phyloP scores from a whole-genome alignment of 1,140 invertebrate species.

The Papilio helenus region DNA sequence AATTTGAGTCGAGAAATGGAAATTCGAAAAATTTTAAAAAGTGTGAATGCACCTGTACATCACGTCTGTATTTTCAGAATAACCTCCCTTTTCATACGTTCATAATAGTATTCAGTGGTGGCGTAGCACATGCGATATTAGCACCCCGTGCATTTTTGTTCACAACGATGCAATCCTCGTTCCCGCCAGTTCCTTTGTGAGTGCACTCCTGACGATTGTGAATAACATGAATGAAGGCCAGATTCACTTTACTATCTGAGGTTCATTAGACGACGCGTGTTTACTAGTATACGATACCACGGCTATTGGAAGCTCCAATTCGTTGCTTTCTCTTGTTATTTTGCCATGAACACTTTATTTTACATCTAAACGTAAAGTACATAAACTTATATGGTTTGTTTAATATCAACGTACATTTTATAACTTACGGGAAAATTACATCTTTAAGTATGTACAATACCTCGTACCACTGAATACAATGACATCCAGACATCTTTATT shows the following conservation, averaged over 20 bases:
- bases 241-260: constrained; percentile 60
- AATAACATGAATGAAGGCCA: constrained; percentile 69
- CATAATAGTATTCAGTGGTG: constrained; percentile 66
- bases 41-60: constrained; percentile 30
- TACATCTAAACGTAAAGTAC: neutral
- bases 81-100: constrained; percentile 46
- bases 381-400: neutral
- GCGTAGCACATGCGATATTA: constrained; percentile 67
- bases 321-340: neutral
- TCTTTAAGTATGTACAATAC: neutral
- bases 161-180: constrained; percentile 71
- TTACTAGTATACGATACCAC: constrained; percentile 51
- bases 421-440: neutral
- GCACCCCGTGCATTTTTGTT: constrained; percentile 67
- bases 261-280: constrained; percentile 64
- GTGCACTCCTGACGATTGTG: constrained; percentile 67
- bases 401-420: neutral
- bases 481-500: constrained; percentile 29
- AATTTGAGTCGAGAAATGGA: neutral
- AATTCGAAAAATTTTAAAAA: neutral
- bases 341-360: neutral
- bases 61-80: constrained; percentile 34
- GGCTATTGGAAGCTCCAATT: neutral
- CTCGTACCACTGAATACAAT: neutral
- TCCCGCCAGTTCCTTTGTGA: constrained; percentile 64